Evolutionary conservation across 53 echinoderm and acorn worm species (phyloP).

Genomic region (Hippasteria phrygiana): DNA sequence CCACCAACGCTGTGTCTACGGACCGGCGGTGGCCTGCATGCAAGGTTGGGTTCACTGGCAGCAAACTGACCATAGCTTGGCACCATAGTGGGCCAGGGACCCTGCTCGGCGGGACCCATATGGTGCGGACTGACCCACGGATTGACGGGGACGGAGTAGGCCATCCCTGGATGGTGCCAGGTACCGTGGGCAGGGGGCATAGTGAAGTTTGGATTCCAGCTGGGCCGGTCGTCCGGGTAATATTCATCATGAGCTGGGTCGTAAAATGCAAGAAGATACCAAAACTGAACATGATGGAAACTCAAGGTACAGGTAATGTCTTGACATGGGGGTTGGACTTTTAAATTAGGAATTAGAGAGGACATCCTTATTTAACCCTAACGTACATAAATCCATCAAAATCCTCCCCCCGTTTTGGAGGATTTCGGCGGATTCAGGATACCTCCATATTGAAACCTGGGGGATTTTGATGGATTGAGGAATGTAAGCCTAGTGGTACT

Average conservation of each 20-base stretch:
- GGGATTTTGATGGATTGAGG: no score
- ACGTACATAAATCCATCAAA: no score
- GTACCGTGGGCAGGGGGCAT: slow-evolving; percentile 42
- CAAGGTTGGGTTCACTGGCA: slow-evolving; percentile 36
- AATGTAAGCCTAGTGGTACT: no score
- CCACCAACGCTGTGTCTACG: slow-evolving; percentile 56
- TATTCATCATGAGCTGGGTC: slow-evolving; percentile 56
- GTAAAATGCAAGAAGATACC: no score
- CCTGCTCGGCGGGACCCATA: slow-evolving; percentile 33
- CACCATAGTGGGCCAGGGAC: slow-evolving; percentile 52
- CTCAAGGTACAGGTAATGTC: no score
- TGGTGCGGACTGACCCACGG: slow-evolving; percentile 82
- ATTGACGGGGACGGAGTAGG: slow-evolving; percentile 50
- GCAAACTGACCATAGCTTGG: slow-evolving; percentile 36
- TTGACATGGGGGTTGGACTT: no score
- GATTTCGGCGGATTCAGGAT: no score
- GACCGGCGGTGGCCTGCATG: slow-evolving; percentile 47
- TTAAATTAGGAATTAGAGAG: no score
- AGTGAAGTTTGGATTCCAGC: slow-evolving; percentile 50
- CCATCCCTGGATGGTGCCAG: slow-evolving; percentile 64
- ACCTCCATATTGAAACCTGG: no score
- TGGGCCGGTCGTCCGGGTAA: slow-evolving; percentile 27
- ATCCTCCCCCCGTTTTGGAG: no score
- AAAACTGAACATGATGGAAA: no score
- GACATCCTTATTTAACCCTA: no score